Evolutionary conservation across 2,113 vertebrate genomes (phyloP), one percentile per base, ranked within the genome.

Genomic region (Rhombomys opimus): DNA sequence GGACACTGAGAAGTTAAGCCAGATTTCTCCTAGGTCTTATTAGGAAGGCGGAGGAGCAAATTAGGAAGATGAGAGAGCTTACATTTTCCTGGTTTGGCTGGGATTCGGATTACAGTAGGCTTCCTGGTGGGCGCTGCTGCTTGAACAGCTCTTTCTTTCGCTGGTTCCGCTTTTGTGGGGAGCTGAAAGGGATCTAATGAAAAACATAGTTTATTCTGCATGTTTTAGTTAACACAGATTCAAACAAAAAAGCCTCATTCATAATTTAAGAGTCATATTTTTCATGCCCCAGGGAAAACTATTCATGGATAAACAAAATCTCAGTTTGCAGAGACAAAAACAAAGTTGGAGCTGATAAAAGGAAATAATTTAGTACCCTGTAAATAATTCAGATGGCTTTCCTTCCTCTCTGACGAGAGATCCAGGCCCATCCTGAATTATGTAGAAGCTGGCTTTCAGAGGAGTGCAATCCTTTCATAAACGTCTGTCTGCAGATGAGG

Each of bases 91-190:
- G 98, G 95, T 98, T 98, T 99, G 97, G 99, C 98, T 97, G 99
- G 99, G 68, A 99, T 99, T 96, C 99, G 98, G 97, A 99, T 99
- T 96, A 99, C 99, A 89, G 99, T 99, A 72, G 99, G 99, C 97
- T 99, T 99, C 91, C 98, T 98, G 50, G 97, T 96, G 63, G 98
- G 1, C 90, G 96, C 97, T 93, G 95, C 97, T 17, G 95, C 97
- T 17, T 96, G 98, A 97, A 91, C 46, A 10, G 94, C 86, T 95
- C 95, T 96, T 90, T 98, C 98, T 95, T 97, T 98, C 93, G 90
- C 97, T 72, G 93, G 89, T 70, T 98, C 98, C 46, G 96, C 98
- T 98, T 98, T 99, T 68, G 98, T 72, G 17, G 98, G 98, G 91
- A 99, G 97, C 92, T 98, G 98, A 98, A 98, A 96, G 0, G 97